Conservation (phyloP, 2,797 vertebrate species). For the Spinus olivaceus region DNA sequence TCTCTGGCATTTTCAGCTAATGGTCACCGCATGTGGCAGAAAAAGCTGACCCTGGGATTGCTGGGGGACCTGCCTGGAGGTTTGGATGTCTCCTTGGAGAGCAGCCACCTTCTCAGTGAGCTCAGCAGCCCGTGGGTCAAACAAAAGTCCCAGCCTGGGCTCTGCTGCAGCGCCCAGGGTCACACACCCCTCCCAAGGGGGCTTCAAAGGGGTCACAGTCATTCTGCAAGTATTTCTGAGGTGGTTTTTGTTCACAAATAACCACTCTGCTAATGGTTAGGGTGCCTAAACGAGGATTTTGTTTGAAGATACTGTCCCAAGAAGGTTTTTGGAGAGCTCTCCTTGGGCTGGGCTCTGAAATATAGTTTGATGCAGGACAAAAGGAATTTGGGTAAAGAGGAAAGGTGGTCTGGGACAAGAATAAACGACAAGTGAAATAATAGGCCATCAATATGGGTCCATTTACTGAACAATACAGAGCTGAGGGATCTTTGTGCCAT, state of each 20-base stretch:
- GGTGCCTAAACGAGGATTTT: not conserved
- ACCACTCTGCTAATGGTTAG: not conserved
- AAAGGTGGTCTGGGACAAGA: not conserved
- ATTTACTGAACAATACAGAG: not conserved
- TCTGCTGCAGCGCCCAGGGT: accelerated
- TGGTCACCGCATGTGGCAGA: conserved; percentile 44
- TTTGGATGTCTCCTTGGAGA: not conserved
- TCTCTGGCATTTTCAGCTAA: conserved; percentile 36
- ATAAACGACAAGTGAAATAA: not conserved
- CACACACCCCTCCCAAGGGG: not conserved
- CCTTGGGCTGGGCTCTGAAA: not conserved
- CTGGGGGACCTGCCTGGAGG: conserved; percentile 5
- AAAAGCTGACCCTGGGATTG: conserved; percentile 3
- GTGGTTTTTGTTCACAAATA: not conserved
- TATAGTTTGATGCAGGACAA: not conserved
- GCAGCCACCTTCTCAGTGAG: not conserved
- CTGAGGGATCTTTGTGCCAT: not conserved
- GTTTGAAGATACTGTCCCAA: not conserved
- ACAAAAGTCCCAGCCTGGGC: not conserved
- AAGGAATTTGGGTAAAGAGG: not conserved
- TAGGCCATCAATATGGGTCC: not conserved
- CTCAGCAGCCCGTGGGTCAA: not conserved
- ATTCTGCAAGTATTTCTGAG: not conserved
- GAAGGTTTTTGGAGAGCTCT: not conserved
- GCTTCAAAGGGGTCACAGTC: not conserved